Evolutionary conservation across 2,888 invertebrate genomes (phyloP), one percentile per base, ranked within the genome.

Genomic region (Netelia inedita): DNA sequence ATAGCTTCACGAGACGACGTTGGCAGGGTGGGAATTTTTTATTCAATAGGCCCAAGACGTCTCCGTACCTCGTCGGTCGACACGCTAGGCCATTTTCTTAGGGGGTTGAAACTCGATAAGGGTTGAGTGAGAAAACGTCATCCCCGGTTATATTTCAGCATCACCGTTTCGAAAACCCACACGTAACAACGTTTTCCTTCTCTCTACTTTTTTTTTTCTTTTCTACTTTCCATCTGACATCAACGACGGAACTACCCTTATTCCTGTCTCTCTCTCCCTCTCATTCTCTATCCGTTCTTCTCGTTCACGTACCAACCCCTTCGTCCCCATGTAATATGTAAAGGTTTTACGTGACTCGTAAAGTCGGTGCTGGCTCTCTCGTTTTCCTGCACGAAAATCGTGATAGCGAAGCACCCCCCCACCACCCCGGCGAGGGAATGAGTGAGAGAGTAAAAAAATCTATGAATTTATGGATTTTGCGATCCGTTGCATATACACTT

Each of bases 261-360:
- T 35, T 23, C 61, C 57, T 53, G 63, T 41, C 68, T 46, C 59
- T 73, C 23, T 50, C 73, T 28, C 28, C 57, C 74, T 59, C 83
- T 79, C 53, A 76, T 72, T 61, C 68, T 53, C 61, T 61, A 65
- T 35, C 63, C 72, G 82, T 86, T 84, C 85, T 80, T 81, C 82
- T 83, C 84, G 80, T 85, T 87, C 88, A 89, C 88, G 87, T 87
- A 86, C 81, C 78, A n/a, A 68, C 53, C 68, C 68, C 68, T 68
- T 68, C 50, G 14, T 53, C 5, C 55, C 57, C 79, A 86, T 85
- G 86, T 87, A 89, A 89, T 88, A 87, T 87, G 89, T 88, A 89
- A 88, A 88, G 88, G 83, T 89, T 89, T 50, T 53, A 88, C 87
- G 89, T 88, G 85, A 86, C 87, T 88, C 85, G 79, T 85, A 85